These are phyloP conservation scores for Contarinia nasturtii DNA, from an alignment of 1,140 invertebrate species.

Conservation along the genomic window DNA sequence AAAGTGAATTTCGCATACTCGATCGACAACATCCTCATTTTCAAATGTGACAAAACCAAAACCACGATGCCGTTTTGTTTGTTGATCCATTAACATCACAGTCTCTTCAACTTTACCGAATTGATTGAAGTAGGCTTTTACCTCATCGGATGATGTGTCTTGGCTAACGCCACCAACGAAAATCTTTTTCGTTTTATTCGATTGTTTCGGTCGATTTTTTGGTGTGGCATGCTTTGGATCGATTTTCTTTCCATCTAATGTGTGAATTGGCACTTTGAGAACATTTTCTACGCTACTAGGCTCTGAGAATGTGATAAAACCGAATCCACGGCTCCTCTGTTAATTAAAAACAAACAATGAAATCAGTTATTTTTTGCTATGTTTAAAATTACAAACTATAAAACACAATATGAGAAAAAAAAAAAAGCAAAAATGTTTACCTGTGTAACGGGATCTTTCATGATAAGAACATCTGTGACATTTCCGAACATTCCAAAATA, in stretches of 20 bases:
- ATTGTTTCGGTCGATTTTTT: slow-evolving; percentile 67
- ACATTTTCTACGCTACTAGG: slow-evolving; percentile 76
- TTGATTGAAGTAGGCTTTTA: slow-evolving; percentile 78
- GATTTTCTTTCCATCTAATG: slow-evolving; percentile 85
- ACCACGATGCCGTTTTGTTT: slow-evolving; percentile 75
- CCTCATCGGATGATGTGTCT: slow-evolving; percentile 77
- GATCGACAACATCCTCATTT: slow-evolving; percentile 75
- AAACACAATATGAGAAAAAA: slow-evolving; percentile 1
- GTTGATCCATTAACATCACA: slow-evolving; percentile 88
- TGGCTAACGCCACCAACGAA: slow-evolving; percentile 83
- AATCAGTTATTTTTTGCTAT: neutral
- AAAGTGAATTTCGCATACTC: slow-evolving; percentile 82
- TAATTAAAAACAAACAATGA: slow-evolving; percentile 16
- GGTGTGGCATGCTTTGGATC: slow-evolving; percentile 85
- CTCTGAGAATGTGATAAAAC: slow-evolving; percentile 84
- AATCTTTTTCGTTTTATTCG: slow-evolving; percentile 79
- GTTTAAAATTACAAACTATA: neutral
- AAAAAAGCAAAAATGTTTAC: slow-evolving; percentile 27
- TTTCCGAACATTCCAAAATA: slow-evolving; percentile 83
- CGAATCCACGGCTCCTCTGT: slow-evolving; percentile 81
- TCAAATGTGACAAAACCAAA: slow-evolving; percentile 88
- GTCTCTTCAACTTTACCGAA: slow-evolving; percentile 84
- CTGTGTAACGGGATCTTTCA: slow-evolving; percentile 87
- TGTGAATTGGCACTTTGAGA: slow-evolving; percentile 74
- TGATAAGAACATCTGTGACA: slow-evolving; percentile 80